phyloP scores from a whole-genome alignment of 2,888 invertebrate species.

The Drosophila parthenogenetica region DNA sequence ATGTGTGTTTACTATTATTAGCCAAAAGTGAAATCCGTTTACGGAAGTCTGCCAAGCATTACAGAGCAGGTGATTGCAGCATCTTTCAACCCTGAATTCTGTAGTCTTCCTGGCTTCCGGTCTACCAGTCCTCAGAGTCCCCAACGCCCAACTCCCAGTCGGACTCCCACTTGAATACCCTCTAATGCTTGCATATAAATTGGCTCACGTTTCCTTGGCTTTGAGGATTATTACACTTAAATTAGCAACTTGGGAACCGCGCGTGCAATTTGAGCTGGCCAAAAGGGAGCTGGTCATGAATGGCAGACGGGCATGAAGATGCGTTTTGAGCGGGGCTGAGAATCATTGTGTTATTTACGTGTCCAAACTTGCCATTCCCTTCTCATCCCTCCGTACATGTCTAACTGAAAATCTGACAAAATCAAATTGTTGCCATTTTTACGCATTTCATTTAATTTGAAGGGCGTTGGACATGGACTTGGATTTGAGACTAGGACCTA shows the following conservation, averaged over 20 bases:
- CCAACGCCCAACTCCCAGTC: neutral
- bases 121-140: neutral
- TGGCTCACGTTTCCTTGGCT: slow-evolving; percentile 82
- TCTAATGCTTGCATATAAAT: slow-evolving; percentile 82
- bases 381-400: slow-evolving; percentile 21
- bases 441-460: slow-evolving; percentile 83
- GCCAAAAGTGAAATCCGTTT: slow-evolving; percentile 46
- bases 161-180: slow-evolving; percentile 32
- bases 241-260: slow-evolving; percentile 83
- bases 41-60: slow-evolving; percentile 34
- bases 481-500: neutral
- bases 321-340: slow-evolving; percentile 59
- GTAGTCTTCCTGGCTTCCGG: neutral
- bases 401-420: slow-evolving; percentile 75
- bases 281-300: slow-evolving; percentile 1
- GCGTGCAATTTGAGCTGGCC: slow-evolving; percentile 61
- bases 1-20: slow-evolving; percentile 35
- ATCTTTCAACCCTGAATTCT: slow-evolving; percentile 28
- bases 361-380: slow-evolving; percentile 14
- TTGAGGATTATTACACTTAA: slow-evolving; percentile 82
- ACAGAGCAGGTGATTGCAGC: slow-evolving; percentile 50
- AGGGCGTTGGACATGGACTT: slow-evolving; percentile 49
- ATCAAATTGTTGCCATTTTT: slow-evolving; percentile 81
- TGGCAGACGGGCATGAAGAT: slow-evolving; percentile 82
- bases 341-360: slow-evolving; percentile 55